Evolutionary conservation across 2,113 vertebrate genomes (phyloP).

Genomic region (Zapornia atra): DNA sequence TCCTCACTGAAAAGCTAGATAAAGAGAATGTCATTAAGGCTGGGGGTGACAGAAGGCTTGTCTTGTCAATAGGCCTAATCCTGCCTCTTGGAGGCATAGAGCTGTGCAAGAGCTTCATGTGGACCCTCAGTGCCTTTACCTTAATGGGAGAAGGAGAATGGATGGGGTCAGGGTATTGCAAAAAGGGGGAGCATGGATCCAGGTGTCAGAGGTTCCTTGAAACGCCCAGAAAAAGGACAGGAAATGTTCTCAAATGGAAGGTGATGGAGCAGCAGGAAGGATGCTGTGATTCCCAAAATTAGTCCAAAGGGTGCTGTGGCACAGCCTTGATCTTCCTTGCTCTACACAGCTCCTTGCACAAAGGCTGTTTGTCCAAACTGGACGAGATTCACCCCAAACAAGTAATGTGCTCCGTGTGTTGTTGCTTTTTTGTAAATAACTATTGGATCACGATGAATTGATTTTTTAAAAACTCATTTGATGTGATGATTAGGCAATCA

Average conservation of each 20-base stretch:
- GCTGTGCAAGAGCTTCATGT: not conserved
- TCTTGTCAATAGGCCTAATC: not conserved
- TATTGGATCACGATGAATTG: not conserved
- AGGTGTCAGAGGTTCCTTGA: not conserved
- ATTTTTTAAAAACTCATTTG: not conserved
- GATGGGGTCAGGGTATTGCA: not conserved
- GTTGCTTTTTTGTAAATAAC: not conserved
- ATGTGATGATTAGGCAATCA: constrained; percentile 32
- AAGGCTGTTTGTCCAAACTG: not conserved
- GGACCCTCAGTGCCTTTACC: not conserved
- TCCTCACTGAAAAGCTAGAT: not conserved
- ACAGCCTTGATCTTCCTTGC: not conserved
- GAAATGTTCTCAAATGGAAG: not conserved
- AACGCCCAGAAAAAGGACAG: not conserved
- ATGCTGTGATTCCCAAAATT: not conserved
- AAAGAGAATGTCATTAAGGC: not conserved
- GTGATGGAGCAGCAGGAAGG: not conserved
- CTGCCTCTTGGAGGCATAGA: not conserved
- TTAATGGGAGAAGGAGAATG: not conserved
- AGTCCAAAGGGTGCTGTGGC: not conserved
- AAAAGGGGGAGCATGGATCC: not conserved
- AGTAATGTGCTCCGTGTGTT: not conserved
- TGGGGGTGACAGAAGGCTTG: not conserved
- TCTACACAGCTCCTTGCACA: not conserved
- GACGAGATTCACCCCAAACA: not conserved